A percentile compares a stretch with the other conserved stretches of the same genome.
phyloP scores from a whole-genome alignment of 2,113 vertebrate genomes.

The Sceloporus tristichus region DNA sequence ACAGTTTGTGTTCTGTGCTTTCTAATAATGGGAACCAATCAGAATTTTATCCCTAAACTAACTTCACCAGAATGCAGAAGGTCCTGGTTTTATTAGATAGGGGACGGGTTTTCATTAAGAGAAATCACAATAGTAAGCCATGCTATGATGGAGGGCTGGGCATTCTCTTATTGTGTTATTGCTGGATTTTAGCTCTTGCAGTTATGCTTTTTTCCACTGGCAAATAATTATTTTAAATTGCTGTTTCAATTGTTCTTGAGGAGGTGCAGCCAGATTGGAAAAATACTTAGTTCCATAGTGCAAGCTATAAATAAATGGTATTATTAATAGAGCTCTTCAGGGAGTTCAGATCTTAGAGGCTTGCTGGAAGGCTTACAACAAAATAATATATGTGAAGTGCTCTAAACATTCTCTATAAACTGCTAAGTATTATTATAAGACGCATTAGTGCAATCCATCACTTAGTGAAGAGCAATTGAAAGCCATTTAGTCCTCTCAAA shows the following conservation, averaged over 20 bases:
- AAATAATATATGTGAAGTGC: neutral
- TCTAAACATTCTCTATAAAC: neutral
- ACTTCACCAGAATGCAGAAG: conserved; percentile 23
- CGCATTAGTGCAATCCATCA: neutral
- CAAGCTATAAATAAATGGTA: neutral
- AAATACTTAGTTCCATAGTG: neutral
- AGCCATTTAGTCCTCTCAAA: neutral
- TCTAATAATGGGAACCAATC: conserved; percentile 40
- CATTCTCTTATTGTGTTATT: neutral
- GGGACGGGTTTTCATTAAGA: conserved; percentile 34
- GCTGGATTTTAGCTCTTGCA: neutral
- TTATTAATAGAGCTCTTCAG: neutral
- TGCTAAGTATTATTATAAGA: neutral
- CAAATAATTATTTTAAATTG: neutral
- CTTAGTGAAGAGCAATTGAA: neutral
- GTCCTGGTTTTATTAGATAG: conserved; percentile 30
- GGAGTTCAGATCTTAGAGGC: neutral
- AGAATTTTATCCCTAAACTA: conserved; percentile 46
- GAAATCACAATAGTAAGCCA: neutral
- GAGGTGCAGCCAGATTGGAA: neutral
- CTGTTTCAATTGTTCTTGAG: neutral
- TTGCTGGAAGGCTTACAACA: neutral
- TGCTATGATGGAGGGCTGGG: neutral
- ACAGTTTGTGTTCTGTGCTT: conserved; percentile 14
- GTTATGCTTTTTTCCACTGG: neutral